Conservation (phyloP, 2,797 vertebrate genomes). For the Sebastes taczanowskii region DNA sequence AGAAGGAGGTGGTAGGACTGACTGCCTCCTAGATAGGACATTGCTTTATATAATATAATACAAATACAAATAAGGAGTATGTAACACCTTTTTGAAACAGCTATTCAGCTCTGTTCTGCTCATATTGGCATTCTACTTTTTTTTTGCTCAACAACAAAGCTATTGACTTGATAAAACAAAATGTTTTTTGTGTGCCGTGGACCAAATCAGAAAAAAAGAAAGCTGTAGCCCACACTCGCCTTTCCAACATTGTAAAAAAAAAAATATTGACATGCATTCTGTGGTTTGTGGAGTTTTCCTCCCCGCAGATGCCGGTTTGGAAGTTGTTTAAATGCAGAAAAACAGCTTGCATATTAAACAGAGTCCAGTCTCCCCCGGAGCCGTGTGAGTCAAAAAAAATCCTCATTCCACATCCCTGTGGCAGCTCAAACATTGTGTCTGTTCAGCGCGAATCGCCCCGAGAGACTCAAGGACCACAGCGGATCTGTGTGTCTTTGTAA, state of each 20-base stretch:
- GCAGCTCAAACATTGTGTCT: slow-evolving; percentile 37
- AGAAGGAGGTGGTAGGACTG: neutral
- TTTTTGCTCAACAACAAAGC: neutral
- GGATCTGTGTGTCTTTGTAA: slow-evolving; percentile 2
- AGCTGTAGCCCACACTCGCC: slow-evolving; percentile 1
- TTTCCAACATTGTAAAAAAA: slow-evolving; percentile 23
- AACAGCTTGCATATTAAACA: slow-evolving; percentile 59
- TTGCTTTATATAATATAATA: neutral
- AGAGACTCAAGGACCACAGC: slow-evolving; percentile 20
- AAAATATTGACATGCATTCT: slow-evolving; percentile 47
- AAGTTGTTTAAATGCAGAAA: slow-evolving; percentile 57
- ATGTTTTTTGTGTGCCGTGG: slow-evolving; percentile 15
- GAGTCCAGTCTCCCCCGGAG: slow-evolving; percentile 34
- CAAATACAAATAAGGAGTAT: neutral
- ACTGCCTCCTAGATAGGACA: neutral
- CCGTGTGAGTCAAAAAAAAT: slow-evolving; percentile 22
- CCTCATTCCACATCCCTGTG: slow-evolving; percentile 31
- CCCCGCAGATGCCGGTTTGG: slow-evolving; percentile 41
- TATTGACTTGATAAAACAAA: slow-evolving; percentile 23
- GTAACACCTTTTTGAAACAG: neutral
- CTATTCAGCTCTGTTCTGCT: neutral
- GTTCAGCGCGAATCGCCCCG: slow-evolving; percentile 34
- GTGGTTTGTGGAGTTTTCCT: slow-evolving; percentile 51
- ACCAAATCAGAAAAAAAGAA: slow-evolving; percentile 19
- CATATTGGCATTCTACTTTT: neutral